Conservation (phyloP, 2,888 invertebrate species). For the Fabriciana adippe region DNA sequence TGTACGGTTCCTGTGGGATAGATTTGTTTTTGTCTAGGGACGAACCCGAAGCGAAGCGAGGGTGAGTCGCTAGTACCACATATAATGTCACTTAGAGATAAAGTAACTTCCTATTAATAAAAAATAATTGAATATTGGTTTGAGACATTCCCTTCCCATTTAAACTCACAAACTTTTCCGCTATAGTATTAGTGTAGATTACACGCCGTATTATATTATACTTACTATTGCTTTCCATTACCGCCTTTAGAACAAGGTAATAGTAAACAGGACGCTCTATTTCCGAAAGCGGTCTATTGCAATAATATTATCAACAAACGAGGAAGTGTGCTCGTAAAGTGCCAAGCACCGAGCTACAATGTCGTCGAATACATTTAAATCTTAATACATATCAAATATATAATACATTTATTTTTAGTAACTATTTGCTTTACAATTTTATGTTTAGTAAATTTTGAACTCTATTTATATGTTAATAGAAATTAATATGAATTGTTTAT, state of each 20-base stretch:
- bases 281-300: slow-evolving; percentile 39
- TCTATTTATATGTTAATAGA: slow-evolving; percentile 30
- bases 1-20: too few species aligned
- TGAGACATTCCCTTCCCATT: too few species aligned
- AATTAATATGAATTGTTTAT: slow-evolving; percentile 10
- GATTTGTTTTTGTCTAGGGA: too few species aligned
- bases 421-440: slow-evolving; percentile 47
- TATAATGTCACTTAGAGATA: too few species aligned
- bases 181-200: too few species aligned
- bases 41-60: too few species aligned
- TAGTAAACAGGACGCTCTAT: slow-evolving; percentile 30
- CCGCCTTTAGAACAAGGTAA: neutral
- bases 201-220: neutral
- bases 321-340: slow-evolving; percentile 58
- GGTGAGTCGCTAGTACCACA: too few species aligned
- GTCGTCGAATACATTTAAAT: slow-evolving; percentile 66
- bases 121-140: too few species aligned
- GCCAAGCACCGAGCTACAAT: slow-evolving; percentile 61
- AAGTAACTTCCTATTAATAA: too few species aligned
- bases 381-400: slow-evolving; percentile 52
- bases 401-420: slow-evolving; percentile 58
- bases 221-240: neutral
- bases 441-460: slow-evolving; percentile 12
- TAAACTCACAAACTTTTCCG: too few species aligned
- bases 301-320: slow-evolving; percentile 59